phyloP scores from a whole-genome alignment of 1,140 invertebrate genomes.

The Probaryconus sp. region DNA sequence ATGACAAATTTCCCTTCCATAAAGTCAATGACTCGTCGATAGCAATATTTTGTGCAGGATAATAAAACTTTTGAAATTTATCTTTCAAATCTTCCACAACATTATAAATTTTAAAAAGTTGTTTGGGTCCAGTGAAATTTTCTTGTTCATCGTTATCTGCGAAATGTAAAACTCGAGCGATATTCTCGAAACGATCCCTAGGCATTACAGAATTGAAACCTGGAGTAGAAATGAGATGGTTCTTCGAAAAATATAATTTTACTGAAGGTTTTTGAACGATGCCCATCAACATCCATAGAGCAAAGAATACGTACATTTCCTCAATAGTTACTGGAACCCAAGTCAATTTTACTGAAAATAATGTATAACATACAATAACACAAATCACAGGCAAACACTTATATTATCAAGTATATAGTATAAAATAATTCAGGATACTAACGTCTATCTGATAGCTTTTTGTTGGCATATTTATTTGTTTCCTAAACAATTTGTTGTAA shows the following conservation, averaged over 20 bases:
- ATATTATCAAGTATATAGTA: no score
- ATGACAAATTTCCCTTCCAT: conserved; percentile 63
- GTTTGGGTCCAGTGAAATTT: conserved; percentile 18
- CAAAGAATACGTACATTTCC: conserved; percentile 22
- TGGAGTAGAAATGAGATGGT: conserved; percentile 52
- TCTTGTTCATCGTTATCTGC: conserved; percentile 24
- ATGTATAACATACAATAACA: no score
- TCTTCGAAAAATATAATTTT: conserved; percentile 58
- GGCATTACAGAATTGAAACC: conserved; percentile 59
- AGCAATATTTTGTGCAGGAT: conserved; percentile 41
- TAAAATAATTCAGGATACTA: neutral
- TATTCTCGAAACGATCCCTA: conserved; percentile 44
- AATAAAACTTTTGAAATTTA: conserved; percentile 40
- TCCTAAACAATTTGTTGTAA: conserved; percentile 1
- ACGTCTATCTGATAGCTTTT: neutral
- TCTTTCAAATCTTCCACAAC: conserved; percentile 49
- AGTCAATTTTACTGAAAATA: conserved; percentile 4
- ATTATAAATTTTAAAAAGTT: conserved; percentile 29
- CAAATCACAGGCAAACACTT: no score
- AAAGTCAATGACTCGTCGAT: conserved; percentile 63
- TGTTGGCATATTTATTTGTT: conserved; percentile 3
- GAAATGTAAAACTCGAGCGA: conserved; percentile 53
- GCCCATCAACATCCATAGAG: conserved; percentile 22
- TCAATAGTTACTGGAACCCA: conserved; percentile 6
- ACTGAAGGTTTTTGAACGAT: conserved; percentile 29